phyloP scores from a whole-genome alignment of 2,797 vertebrate species.

The Rhinoraja longicauda region DNA sequence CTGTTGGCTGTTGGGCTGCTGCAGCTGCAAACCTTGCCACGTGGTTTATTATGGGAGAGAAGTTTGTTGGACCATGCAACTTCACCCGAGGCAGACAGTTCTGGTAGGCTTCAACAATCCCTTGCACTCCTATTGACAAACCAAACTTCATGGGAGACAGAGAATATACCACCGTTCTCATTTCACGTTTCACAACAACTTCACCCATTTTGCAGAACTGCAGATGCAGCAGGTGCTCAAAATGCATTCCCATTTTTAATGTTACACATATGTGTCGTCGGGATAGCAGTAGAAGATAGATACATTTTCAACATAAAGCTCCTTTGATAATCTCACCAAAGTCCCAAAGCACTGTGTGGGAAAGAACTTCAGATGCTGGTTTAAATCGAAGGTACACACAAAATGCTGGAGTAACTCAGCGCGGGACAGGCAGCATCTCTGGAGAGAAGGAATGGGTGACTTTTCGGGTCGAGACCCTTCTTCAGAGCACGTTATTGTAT shows the following conservation, averaged over 20 bases:
- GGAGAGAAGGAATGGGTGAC: too few relatives aligned
- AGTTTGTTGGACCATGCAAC: conserved; percentile 37
- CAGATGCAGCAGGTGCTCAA: not conserved
- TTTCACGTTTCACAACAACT: not conserved
- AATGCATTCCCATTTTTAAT: not conserved
- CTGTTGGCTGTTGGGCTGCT: conserved; percentile 33
- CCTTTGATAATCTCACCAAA: too few relatives aligned
- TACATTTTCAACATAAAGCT: too few relatives aligned
- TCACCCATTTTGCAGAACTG: not conserved
- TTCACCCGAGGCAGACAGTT: conserved; percentile 36
- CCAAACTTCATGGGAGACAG: not conserved
- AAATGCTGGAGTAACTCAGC: too few relatives aligned
- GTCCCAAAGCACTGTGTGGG: too few relatives aligned
- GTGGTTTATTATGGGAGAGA: conserved; percentile 39
- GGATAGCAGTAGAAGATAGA: too few relatives aligned
- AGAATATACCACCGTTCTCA: not conserved
- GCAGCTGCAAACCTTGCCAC: conserved; percentile 39
- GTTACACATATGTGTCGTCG: not conserved
- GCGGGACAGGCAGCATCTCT: too few relatives aligned
- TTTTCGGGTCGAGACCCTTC: too few relatives aligned
- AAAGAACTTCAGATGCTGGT: too few relatives aligned
- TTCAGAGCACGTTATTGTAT: too few relatives aligned
- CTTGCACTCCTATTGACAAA: not conserved
- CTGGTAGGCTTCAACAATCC: conserved; percentile 18
- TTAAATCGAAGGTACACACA: too few relatives aligned